phyloP scores from a whole-genome alignment of 2,888 invertebrate genomes.

The Folsomia manolachei region DNA sequence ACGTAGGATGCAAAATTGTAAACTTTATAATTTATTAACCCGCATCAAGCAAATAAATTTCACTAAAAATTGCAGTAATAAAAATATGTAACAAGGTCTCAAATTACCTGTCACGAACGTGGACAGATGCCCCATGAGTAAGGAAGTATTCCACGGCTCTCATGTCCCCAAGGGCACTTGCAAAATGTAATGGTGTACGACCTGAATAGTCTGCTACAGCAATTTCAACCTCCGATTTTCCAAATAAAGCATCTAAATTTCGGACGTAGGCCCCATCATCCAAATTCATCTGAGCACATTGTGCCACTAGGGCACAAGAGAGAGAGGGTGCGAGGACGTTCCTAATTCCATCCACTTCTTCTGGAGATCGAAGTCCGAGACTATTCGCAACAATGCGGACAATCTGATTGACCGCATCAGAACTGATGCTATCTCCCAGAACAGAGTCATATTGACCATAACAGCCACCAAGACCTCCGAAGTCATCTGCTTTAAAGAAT shows the following conservation, averaged over 20 bases:
- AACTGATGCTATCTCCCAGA: constrained; percentile 33
- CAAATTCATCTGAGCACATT: constrained; percentile 49
- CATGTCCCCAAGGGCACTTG: constrained; percentile 68
- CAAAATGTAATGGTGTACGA: constrained; percentile 62
- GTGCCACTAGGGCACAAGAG: constrained; percentile 64
- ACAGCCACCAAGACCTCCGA: background rate
- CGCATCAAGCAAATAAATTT: constrained; percentile 16
- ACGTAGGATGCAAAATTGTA: background rate
- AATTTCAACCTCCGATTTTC: constrained; percentile 43
- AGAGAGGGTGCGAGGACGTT: constrained; percentile 69
- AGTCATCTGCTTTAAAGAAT: constrained; percentile 23
- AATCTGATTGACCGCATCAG: constrained; percentile 56
- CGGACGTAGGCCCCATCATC: constrained; percentile 56
- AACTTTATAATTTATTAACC: background rate
- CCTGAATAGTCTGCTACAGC: constrained; percentile 44
- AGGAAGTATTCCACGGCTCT: constrained; percentile 70
- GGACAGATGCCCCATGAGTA: constrained; percentile 76
- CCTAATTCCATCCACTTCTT: constrained; percentile 60
- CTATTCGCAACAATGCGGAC: constrained; percentile 62
- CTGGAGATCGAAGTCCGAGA: constrained; percentile 59
- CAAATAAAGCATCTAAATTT: constrained; percentile 57
- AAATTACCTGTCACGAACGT: constrained; percentile 65
- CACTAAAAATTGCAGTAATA: constrained; percentile 12
- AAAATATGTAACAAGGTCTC: background rate
- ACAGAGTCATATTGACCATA: constrained; percentile 22